Evolutionary conservation across 2,888 invertebrate genomes (phyloP).

Genomic region (Tipula confusa): DNA sequence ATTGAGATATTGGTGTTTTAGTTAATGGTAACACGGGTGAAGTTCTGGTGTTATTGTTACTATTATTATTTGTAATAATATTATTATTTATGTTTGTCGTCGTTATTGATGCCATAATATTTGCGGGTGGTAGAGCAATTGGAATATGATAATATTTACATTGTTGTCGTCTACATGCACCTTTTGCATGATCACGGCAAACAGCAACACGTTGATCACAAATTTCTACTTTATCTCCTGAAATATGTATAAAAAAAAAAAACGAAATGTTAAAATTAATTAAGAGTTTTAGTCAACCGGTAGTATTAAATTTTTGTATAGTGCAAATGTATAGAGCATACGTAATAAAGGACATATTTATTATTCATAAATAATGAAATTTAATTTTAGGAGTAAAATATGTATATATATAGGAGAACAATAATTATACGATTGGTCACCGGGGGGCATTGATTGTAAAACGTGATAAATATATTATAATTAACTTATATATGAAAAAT

Average conservation of each 20-base stretch:
- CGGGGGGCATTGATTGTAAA: background rate
- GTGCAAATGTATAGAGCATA: background rate
- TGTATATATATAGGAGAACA: background rate
- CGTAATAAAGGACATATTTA: background rate
- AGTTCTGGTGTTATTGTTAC: background rate
- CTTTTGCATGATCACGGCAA: slow-evolving; percentile 92
- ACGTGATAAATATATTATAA: background rate
- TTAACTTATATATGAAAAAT: background rate
- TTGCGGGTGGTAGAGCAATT: slow-evolving; percentile 80
- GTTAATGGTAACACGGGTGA: slow-evolving; percentile 20
- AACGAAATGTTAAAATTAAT: background rate
- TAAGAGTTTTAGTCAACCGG: too few species aligned
- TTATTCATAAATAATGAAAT: background rate
- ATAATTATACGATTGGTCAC: background rate
- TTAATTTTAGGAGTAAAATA: background rate
- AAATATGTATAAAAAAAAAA: slow-evolving; percentile 43
- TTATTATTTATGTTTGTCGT: background rate
- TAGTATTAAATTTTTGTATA: background rate
- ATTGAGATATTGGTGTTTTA: background rate
- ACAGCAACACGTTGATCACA: slow-evolving; percentile 93
- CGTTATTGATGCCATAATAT: slow-evolving; percentile 60
- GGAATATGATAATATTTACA: slow-evolving; percentile 99
- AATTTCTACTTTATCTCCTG: slow-evolving; percentile 93
- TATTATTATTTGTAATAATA: background rate
- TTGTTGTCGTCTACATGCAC: slow-evolving; percentile 85